phyloP scores from a whole-genome alignment of 2,113 vertebrate species.

The Apistogramma diplotaenia region DNA sequence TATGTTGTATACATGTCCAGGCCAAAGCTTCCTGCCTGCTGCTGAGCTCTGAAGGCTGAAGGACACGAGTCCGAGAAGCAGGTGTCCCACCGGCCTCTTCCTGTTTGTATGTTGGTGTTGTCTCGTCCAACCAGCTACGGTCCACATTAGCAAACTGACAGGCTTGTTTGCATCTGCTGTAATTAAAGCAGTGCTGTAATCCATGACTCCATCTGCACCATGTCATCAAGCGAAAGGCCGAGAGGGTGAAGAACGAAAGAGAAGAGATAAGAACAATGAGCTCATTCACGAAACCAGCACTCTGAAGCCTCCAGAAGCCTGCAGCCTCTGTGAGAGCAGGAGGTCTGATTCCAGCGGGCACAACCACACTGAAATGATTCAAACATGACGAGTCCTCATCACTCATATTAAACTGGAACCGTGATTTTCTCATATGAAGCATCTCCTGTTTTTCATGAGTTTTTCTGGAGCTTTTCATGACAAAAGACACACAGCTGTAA shows the following conservation, averaged over 20 bases:
- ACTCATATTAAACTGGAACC: no score
- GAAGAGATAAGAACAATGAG: conserved; percentile 18
- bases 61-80: conserved; percentile 48
- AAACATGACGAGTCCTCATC: no score
- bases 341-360: neutral
- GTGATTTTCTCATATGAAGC: no score
- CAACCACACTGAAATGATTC: no score
- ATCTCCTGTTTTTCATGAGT: no score
- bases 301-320: neutral
- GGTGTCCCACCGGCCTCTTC: conserved; percentile 61
- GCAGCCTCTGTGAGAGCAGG: neutral
- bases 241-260: neutral
- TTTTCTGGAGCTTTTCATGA: no score
- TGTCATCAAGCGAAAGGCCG: conserved; percentile 36
- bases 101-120: conserved; percentile 61
- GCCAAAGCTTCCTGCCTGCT: conserved; percentile 8
- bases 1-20: conserved; percentile 10
- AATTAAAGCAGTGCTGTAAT: conserved; percentile 57
- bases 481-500: no score
- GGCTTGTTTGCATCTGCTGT: conserved; percentile 68
- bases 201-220: conserved; percentile 53
- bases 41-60: neutral
- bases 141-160: conserved; percentile 68
- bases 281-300: neutral
- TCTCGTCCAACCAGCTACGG: conserved; percentile 47